Percentiles rank a stretch among this genome's conserved stretches.
Evolutionary conservation across 2,888 invertebrate species (phyloP).

Genomic region (Carcina quercana): DNA sequence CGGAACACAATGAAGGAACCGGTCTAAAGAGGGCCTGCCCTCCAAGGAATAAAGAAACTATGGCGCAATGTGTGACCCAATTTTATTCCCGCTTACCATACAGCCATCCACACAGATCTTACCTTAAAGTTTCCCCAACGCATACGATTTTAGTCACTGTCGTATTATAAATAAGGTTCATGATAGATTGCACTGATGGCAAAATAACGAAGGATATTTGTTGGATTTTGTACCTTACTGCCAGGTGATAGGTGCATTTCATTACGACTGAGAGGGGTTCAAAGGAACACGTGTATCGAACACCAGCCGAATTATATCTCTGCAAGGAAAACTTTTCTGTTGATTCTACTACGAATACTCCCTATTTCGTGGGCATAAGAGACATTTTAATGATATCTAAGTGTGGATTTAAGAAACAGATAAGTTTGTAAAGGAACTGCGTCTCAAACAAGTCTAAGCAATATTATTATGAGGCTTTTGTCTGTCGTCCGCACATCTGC

Average conservation of each 20-base stretch:
- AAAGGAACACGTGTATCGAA: conserved; percentile 45
- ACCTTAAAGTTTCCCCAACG: not conserved
- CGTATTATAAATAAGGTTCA: not conserved
- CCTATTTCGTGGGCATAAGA: conserved; percentile 1
- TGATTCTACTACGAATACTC: not conserved
- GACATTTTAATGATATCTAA: no score
- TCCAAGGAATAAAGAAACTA: conserved; percentile 31
- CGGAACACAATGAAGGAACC: conserved; percentile 34
- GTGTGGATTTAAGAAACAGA: no score
- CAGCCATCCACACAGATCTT: conserved; percentile 3
- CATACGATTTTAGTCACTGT: conserved; percentile 1
- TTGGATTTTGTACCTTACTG: conserved; percentile 20
- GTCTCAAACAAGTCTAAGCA: conserved; percentile 44
- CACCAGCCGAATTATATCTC: conserved; percentile 33
- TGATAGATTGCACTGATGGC: no score
- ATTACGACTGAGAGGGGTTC: conserved; percentile 34
- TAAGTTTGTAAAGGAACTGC: conserved; percentile 36
- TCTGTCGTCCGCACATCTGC: conserved; percentile 41
- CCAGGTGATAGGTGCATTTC: conserved; percentile 65
- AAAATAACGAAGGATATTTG: conserved; percentile 1
- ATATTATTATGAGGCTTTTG: conserved; percentile 45
- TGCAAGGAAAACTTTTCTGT: conserved; percentile 20
- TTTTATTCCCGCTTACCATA: conserved; percentile 32
- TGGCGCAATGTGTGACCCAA: conserved; percentile 66
- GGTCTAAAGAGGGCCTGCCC: conserved; percentile 26